Evolutionary conservation across 2,113 vertebrate genomes (phyloP).

Genomic region (Peromyscus polionotus): DNA sequence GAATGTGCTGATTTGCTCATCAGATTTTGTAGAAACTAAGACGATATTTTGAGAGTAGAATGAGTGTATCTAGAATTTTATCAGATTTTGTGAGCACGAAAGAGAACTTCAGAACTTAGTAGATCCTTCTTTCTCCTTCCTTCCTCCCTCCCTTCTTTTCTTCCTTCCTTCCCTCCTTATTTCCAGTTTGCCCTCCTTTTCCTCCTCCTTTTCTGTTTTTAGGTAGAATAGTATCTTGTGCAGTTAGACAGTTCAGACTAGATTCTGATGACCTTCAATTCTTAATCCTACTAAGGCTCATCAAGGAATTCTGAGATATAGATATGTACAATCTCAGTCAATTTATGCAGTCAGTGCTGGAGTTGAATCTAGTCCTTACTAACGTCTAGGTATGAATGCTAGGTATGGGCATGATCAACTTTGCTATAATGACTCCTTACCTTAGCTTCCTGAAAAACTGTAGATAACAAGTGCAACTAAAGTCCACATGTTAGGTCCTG

Average conservation of each 20-base stretch:
- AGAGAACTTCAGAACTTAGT: rapidly evolving
- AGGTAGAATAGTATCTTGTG: background rate
- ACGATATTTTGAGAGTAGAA: background rate
- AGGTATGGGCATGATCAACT: background rate
- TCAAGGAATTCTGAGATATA: background rate
- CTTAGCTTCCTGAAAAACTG: background rate
- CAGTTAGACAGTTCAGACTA: background rate
- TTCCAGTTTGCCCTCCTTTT: background rate
- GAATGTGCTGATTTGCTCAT: background rate
- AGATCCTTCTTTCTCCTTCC: background rate
- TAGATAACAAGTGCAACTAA: background rate
- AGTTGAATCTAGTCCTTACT: background rate
- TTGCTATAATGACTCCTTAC: rapidly evolving
- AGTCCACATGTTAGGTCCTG: background rate
- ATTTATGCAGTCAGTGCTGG: background rate
- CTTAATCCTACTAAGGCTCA: too few relatives aligned
- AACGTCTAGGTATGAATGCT: background rate
- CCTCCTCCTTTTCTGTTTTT: background rate
- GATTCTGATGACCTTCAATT: background rate
- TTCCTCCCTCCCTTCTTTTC: background rate
- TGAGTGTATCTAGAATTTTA: background rate
- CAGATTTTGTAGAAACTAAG: background rate
- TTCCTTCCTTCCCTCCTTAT: background rate
- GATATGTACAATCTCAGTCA: too few relatives aligned
- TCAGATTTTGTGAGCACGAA: background rate